Percentiles rank a stretch among this genome's conserved stretches.
Conservation (phyloP, 2,113 vertebrate genomes). For the Hemiscyllium ocellatum region DNA sequence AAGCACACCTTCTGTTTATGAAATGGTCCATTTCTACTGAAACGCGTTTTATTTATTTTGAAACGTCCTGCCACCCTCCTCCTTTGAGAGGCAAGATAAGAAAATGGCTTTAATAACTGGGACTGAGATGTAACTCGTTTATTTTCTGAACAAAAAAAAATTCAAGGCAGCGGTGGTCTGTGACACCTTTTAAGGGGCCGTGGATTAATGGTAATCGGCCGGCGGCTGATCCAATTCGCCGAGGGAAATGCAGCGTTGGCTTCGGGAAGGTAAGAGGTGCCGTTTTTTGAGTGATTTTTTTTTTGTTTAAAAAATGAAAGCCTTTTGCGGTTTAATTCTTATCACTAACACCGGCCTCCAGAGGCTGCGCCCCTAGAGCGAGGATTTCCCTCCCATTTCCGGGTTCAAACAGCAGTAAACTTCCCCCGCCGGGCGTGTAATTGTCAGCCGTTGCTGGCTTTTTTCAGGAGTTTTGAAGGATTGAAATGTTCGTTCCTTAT, state of each 20-base stretch:
- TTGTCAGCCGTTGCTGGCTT: too few species aligned
- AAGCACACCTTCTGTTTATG: neutral
- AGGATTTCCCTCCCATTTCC: too few species aligned
- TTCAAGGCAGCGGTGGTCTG: neutral
- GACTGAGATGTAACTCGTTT: neutral
- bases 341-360: neutral
- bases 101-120: neutral
- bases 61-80: neutral
- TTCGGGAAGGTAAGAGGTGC: neutral
- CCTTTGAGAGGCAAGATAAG: neutral
- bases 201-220: neutral
- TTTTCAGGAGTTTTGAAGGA: neutral
- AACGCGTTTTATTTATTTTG: conserved; percentile 16
- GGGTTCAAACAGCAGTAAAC: too few species aligned
- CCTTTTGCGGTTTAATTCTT: neutral
- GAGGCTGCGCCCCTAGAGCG: neutral
- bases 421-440: too few species aligned
- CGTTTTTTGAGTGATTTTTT: neutral
- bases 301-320: too few species aligned
- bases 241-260: neutral
- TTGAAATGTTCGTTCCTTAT: neutral
- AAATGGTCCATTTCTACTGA: neutral
- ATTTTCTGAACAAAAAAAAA: neutral
- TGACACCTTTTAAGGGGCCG: neutral
- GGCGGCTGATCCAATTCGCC: neutral